A percentile compares a stretch with the other conserved stretches of the same genome.
phyloP scores from a whole-genome alignment of 1,140 invertebrate genomes.

The Cyclargus thomasi region DNA sequence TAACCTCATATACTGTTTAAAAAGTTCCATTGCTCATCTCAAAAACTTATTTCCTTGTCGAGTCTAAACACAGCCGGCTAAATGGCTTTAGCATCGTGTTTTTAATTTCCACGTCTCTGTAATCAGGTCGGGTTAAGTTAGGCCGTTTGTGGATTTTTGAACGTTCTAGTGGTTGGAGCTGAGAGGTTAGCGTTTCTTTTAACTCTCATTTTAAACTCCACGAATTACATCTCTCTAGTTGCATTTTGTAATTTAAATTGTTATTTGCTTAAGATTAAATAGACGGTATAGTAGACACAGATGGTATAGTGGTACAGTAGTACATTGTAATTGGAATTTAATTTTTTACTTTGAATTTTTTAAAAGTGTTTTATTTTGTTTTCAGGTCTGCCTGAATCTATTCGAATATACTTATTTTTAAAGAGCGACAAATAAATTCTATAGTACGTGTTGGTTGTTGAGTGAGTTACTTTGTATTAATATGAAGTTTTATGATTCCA shows the following conservation, averaged over 20 bases:
- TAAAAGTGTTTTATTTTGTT: no score
- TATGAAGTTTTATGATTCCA: no score
- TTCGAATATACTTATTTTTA: no score
- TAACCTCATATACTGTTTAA: neutral
- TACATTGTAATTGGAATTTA: no score
- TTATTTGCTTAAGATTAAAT: no score
- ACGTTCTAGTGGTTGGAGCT: neutral
- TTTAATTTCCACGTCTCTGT: neutral
- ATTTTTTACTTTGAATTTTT: no score
- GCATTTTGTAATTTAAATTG: neutral
- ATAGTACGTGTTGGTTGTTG: no score
- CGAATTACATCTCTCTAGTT: neutral
- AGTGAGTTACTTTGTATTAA: no score
- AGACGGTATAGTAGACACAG: no score
- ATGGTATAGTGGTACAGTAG: no score
- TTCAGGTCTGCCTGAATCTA: no score
- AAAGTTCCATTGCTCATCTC: neutral
- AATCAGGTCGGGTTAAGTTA: conserved; percentile 8
- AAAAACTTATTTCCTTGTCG: neutral
- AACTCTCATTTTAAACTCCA: neutral
- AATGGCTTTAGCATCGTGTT: neutral
- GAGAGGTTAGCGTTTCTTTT: neutral
- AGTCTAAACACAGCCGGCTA: neutral
- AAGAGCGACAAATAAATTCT: no score
- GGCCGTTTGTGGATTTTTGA: conserved; percentile 11